phyloP scores from a whole-genome alignment of 2,113 vertebrate genomes.

The Forbesichthys papilliferus region DNA sequence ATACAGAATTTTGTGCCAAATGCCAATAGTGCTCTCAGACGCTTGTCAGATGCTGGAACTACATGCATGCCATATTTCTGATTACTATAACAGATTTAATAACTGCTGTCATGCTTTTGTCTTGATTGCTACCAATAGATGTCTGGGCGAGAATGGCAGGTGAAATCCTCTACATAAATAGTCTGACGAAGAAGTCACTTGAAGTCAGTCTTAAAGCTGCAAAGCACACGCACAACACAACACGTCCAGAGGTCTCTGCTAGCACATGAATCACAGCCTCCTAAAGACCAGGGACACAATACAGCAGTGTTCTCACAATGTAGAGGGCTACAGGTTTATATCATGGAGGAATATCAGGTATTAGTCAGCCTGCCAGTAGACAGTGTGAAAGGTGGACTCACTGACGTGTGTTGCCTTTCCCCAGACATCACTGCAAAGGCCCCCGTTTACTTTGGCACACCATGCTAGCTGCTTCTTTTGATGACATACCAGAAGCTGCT shows the following conservation, averaged over 20 bases:
- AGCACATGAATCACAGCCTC: conserved; percentile 67
- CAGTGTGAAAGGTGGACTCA: conserved; percentile 50
- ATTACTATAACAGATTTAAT: conserved; percentile 10
- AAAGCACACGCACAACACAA: conserved; percentile 29
- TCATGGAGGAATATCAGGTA: conserved; percentile 70
- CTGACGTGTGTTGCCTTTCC: conserved; percentile 60
- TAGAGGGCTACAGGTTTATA: conserved; percentile 66
- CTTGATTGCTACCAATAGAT: conserved; percentile 10
- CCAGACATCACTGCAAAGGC: conserved; percentile 60
- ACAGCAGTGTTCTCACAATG: conserved; percentile 63
- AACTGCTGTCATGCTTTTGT: neutral
- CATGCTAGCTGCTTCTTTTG: conserved; percentile 45
- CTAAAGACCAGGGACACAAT: conserved; percentile 63
- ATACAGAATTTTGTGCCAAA: conserved; percentile 26
- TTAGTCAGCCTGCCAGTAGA: conserved; percentile 63
- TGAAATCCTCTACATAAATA: conserved; percentile 30
- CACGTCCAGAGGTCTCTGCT: conserved; percentile 54
- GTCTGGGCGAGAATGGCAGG: conserved; percentile 15
- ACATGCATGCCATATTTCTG: conserved; percentile 5
- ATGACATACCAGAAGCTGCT: conserved; percentile 61
- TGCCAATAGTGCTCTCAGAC: conserved; percentile 30
- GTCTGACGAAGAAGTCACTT: conserved; percentile 32
- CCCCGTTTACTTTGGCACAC: conserved; percentile 67
- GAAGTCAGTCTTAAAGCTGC: conserved; percentile 23
- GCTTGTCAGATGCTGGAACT: conserved; percentile 21